Evolutionary conservation across 2,888 invertebrate genomes (phyloP).

Genomic region (Tupiocoris notatus): DNA sequence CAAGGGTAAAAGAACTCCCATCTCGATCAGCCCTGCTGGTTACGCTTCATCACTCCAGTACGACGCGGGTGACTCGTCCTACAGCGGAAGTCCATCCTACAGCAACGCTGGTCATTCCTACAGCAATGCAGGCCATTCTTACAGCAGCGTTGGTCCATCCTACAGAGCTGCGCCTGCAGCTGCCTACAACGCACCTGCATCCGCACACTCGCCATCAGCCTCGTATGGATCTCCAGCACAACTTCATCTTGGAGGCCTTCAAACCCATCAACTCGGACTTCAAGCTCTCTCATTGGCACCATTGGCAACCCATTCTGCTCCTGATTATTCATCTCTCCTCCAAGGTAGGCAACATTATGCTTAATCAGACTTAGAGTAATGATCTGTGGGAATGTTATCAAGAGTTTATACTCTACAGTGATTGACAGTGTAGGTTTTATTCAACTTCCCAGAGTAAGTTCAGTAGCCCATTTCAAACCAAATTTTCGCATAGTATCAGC

Average conservation of each 20-base stretch:
- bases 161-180: background rate
- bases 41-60: background rate
- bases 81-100: slow-evolving; percentile 12
- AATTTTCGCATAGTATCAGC: too few species aligned
- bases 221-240: background rate
- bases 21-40: slow-evolving; percentile 11
- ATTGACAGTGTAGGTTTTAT: too few species aligned
- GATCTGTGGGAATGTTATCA: too few species aligned
- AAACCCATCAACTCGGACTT: slow-evolving; percentile 5
- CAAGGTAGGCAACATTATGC: too few species aligned
- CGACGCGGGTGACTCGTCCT: background rate
- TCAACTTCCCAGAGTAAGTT: too few species aligned
- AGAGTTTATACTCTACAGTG: too few species aligned
- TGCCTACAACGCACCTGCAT: slow-evolving; percentile 13
- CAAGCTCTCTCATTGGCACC: slow-evolving; percentile 16
- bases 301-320: slow-evolving; percentile 12
- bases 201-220: background rate
- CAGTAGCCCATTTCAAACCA: too few species aligned
- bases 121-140: background rate
- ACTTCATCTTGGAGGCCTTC: background rate
- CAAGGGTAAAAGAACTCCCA: slow-evolving; percentile 23
- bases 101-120: slow-evolving; percentile 1
- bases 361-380: too few species aligned
- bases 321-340: slow-evolving; percentile 7
- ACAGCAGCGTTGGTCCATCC: background rate